Conservation (phyloP, 2,797 vertebrate species). For the Hyperoplus immaculatus region DNA sequence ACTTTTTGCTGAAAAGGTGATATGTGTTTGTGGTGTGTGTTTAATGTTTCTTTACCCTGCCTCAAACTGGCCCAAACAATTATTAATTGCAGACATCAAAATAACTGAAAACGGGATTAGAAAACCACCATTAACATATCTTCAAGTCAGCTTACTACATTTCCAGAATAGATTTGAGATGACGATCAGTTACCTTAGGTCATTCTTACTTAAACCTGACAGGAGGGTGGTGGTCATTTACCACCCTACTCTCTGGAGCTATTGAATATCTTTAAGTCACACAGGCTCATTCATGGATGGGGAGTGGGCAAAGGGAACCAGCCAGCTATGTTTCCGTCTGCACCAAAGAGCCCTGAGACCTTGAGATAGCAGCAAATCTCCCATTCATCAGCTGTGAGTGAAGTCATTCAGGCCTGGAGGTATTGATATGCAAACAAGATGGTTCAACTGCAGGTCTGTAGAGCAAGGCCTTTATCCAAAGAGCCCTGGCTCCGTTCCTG, state of each 20-base stretch:
- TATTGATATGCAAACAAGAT: slow-evolving; percentile 91
- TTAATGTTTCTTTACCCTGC: background rate
- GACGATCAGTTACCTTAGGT: slow-evolving; percentile 10
- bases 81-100: background rate
- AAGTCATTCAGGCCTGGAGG: slow-evolving; percentile 86
- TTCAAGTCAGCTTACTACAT: background rate
- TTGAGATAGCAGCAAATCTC: slow-evolving; percentile 84
- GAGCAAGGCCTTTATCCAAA: slow-evolving; percentile 81
- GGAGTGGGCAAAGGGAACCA: slow-evolving; percentile 57
- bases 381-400: slow-evolving; percentile 90
- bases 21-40: background rate
- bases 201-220: slow-evolving; percentile 17
- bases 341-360: slow-evolving; percentile 70
- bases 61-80: background rate
- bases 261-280: slow-evolving; percentile 66
- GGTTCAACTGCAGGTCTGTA: slow-evolving; percentile 79
- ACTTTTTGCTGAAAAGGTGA: background rate
- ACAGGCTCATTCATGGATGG: slow-evolving; percentile 63
- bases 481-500: slow-evolving; percentile 71
- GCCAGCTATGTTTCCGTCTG: slow-evolving; percentile 67
- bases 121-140: slow-evolving; percentile 4
- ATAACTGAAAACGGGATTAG: background rate
- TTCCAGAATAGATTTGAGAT: slow-evolving; percentile 15
- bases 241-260: slow-evolving; percentile 38
- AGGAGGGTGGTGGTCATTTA: slow-evolving; percentile 62